phyloP scores from a whole-genome alignment of 2,113 vertebrate genomes.

The Xyrauchen texanus region DNA sequence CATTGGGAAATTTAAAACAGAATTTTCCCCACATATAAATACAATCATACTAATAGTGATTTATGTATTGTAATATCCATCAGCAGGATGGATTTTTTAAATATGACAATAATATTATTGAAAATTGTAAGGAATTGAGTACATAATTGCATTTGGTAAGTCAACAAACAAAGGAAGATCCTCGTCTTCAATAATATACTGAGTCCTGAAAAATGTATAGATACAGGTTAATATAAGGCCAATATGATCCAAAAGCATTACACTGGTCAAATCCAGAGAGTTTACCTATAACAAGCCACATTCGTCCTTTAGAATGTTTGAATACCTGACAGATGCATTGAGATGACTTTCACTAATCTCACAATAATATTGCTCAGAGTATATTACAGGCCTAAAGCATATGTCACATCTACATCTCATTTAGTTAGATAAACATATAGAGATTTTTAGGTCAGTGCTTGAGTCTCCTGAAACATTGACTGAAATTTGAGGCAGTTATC shows the following conservation, averaged over 20 bases:
- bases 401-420: conserved; percentile 42
- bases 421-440: conserved; percentile 35
- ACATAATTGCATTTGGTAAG: conserved; percentile 49
- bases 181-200: conserved; percentile 30
- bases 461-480: conserved; percentile 49
- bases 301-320: conserved; percentile 38
- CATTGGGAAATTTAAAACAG: conserved; percentile 43
- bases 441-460: conserved; percentile 38
- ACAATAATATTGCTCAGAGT: conserved; percentile 55
- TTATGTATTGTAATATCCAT: conserved; percentile 33
- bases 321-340: conserved; percentile 50
- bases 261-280: conserved; percentile 29
- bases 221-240: conserved; percentile 34
- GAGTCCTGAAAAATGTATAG: conserved; percentile 42
- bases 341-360: conserved; percentile 39
- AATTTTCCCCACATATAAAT: conserved; percentile 48
- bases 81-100: conserved; percentile 34
- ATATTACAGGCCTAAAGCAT: conserved; percentile 55
- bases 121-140: conserved; percentile 39
- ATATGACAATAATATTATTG: conserved; percentile 49
- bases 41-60: conserved; percentile 52
- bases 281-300: conserved; percentile 32
- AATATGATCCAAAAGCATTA: conserved; percentile 43
- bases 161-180: conserved; percentile 37
- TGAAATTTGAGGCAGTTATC: conserved; percentile 56